Percentiles rank a stretch among this genome's conserved stretches.
Conservation (phyloP, 2,888 invertebrate genomes). For the Dryadula phaetusa region DNA sequence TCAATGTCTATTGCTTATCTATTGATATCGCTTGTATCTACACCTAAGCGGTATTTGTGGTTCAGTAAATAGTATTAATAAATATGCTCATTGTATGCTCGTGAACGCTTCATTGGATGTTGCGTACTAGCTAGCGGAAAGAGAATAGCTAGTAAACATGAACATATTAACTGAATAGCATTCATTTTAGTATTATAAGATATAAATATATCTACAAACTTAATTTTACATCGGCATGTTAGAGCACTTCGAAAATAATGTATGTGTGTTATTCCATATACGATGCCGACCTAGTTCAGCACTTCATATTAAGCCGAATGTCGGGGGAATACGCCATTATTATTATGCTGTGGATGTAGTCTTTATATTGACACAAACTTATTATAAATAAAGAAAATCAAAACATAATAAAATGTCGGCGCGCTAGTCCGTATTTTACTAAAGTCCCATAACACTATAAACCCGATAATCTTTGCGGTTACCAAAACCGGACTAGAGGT, state of each 20-base stretch:
- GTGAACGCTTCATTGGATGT: slow-evolving; percentile 42
- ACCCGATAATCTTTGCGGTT: slow-evolving; percentile 52
- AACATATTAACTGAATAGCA: slow-evolving; percentile 1
- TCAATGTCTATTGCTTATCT: not conserved
- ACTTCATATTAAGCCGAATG: not conserved
- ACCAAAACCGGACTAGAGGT: slow-evolving; percentile 59
- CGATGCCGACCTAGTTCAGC: not conserved
- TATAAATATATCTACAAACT: not conserved
- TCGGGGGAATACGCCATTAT: not conserved
- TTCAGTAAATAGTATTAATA: slow-evolving; percentile 25
- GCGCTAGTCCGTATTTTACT: not conserved
- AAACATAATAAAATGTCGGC: not conserved
- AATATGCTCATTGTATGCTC: slow-evolving; percentile 36
- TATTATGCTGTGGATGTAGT: slow-evolving; percentile 10
- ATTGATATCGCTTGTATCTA: not conserved
- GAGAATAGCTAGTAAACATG: slow-evolving; percentile 14
- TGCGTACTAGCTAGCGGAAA: slow-evolving; percentile 39
- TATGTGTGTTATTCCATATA: not conserved
- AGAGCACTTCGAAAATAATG: not conserved
- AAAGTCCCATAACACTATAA: slow-evolving; percentile 27
- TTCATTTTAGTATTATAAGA: slow-evolving; percentile 5
- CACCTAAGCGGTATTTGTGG: slow-evolving; percentile 19
- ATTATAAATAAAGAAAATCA: not conserved
- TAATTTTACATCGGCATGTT: not conserved
- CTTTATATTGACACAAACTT: not conserved